Evolutionary conservation across 1,140 invertebrate genomes (phyloP), one percentile per base, ranked within the genome.

Genomic region (Phocides pigmalion): DNA sequence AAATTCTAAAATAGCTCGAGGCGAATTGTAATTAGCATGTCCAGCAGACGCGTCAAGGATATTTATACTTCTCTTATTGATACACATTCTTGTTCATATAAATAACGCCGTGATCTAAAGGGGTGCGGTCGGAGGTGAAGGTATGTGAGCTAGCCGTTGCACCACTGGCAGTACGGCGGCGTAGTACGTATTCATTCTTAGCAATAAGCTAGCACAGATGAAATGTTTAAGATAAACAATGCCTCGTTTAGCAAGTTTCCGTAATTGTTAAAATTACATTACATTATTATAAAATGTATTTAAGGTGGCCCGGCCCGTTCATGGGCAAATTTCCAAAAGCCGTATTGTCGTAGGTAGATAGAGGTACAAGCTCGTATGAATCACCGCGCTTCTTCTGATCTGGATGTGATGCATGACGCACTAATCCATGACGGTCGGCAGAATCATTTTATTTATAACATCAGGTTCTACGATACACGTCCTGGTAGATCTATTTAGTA

Each of bases 11-110:
- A 81, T 74, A 78, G 67, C 70, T 66, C 47, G 50, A 59, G 56
- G 63, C 63, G 47, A 20, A 53, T 69, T 63, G 70, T 72, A 79
- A 86, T 82, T 82, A 81, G 71, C 75, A 67, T 72, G 72, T 73
- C 69, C 46, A 67, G 59, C 67, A 74, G 72, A 74, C 76, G 69
- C 69, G 51, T 68, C 66, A 71, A 67, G 56, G 50, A 66, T 72
- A 28, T 28, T 4, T 8, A 61, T 59, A 59, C 50, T 76, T 53
- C 54, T 72, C 66, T 70, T 77, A 75, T 71, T 72, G 56, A 70
- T 74, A 64, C 54, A 66, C 62, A 76, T 74, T 76, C 66, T 69
- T 69, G 62, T 62, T 49, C 51, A 58, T 46, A 68, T 62, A 64
- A 75, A 70, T 68, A 63, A 65, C 65, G 41, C 58, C 54, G 64